These are phyloP conservation scores for Malthinus seriepunctatus DNA, from an alignment of 2,888 invertebrate species.

Conservation along the genomic window DNA sequence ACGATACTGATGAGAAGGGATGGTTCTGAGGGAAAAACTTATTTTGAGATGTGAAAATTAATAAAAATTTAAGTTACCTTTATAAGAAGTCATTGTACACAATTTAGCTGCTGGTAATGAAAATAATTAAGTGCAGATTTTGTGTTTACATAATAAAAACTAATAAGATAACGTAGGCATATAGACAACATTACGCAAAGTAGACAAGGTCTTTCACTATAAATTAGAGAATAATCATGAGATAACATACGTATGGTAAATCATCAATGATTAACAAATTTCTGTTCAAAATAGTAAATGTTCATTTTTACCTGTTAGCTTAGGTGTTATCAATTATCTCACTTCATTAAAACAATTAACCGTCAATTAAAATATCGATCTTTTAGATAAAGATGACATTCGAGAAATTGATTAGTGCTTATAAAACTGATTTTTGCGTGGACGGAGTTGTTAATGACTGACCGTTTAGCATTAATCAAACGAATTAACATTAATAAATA, in stretches of 20 bases:
- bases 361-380: too few relatives aligned
- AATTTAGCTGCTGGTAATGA: conserved; percentile 11
- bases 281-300: too few relatives aligned
- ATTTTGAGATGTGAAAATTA: neutral
- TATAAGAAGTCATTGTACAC: conserved; percentile 14
- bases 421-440: too few relatives aligned
- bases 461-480: too few relatives aligned
- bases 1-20: neutral
- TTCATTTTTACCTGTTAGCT: too few relatives aligned
- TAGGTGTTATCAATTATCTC: too few relatives aligned
- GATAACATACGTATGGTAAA: conserved; percentile 2
- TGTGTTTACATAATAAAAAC: conserved; percentile 12
- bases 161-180: conserved; percentile 20
- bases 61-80: conserved; percentile 11
- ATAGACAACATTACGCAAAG: conserved; percentile 10
- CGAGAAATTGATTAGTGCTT: too few relatives aligned
- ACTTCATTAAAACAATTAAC: too few relatives aligned
- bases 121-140: conserved; percentile 10
- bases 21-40: neutral
- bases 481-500: too few relatives aligned
- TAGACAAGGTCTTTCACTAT: conserved; percentile 10
- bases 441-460: too few relatives aligned
- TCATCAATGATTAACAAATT: neutral
- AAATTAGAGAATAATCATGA: conserved; percentile 8
- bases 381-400: too few relatives aligned